Base-by-base conservation (phyloP, 2,888 invertebrate species). In the Synanthedon andrenaeformis region DNA sequence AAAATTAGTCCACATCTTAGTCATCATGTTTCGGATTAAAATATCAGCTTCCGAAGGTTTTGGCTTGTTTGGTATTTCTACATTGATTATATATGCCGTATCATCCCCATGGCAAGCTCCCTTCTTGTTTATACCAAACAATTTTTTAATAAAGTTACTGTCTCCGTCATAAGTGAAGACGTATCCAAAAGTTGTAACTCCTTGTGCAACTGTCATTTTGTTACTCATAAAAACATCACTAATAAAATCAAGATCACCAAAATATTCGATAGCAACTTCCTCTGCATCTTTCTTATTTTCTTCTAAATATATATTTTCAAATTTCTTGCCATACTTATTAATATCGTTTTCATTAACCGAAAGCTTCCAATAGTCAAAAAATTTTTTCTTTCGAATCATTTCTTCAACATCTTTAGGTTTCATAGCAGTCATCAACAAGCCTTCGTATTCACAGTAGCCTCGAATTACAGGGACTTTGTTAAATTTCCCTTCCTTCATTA, bases 61-160 rank as follows among this genome's bases (percentile, higher is more conserved):
- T 45, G 14, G 13, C 13, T 14, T 14, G 8, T 45, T 14, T 13
- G 45, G 45, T 45, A 45, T 13, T 8, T 45, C 58, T 51, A 64
- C 67, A 55, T 86, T 89, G 35, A 91, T 84, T 2, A 92, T 56
- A 59, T 91, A 91, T 11, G 88, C 88, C 0, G 89, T 70, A 0
- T 92, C 92, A 58, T 92, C 92, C 0, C 81, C 89, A 63, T 92
- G 92, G 45, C 89, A 87, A 0, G 90, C 87, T 3, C 91, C 92
- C 59, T 74, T 66, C 0, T 86, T 70, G 1, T 80, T 59, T n/a
- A 89, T 74, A 41, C 79, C 74, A 11, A 77, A 64, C 10, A 76
- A 65, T 53, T 77, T 80, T 59, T 91, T 90, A 17, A 83, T 71
- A 55, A 86, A 79, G 65, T 90, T 90, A 3, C 89, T 73, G 12